These are phyloP conservation scores for Trissolcus basalis DNA, from an alignment of 1,140 invertebrate genomes.

Conservation along the genomic window DNA sequence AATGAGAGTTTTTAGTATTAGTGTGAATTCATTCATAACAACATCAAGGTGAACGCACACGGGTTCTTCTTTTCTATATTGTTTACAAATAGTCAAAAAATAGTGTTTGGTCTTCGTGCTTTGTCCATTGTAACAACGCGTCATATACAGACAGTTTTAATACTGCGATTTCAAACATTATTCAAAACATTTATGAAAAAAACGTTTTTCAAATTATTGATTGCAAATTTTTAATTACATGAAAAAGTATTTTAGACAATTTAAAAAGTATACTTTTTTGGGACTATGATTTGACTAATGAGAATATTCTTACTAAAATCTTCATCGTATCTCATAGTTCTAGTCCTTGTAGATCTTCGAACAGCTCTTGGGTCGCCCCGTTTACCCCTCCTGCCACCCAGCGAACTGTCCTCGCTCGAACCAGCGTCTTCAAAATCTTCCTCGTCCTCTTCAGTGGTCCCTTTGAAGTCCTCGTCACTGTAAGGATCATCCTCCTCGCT, in stretches of 20 bases:
- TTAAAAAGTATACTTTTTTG: too few species aligned
- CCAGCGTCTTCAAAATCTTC: conserved; percentile 78
- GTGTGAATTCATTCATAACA: conserved; percentile 10
- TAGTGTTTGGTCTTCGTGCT: not conserved
- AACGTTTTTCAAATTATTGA: too few species aligned
- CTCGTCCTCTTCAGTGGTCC: conserved; percentile 79
- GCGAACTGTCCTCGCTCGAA: conserved; percentile 79
- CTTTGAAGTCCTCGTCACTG: conserved; percentile 92
- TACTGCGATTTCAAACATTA: too few species aligned
- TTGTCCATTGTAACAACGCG: too few species aligned
- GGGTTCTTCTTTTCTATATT: conserved; percentile 6
- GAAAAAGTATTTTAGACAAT: too few species aligned
- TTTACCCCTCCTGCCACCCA: conserved; percentile 69
- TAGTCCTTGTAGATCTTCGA: conserved; percentile 78
- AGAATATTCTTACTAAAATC: conserved; percentile 75
- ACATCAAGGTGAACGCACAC: conserved; percentile 13
- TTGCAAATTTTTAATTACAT: too few species aligned
- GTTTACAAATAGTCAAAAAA: conserved; percentile 29
- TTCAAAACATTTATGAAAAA: too few species aligned
- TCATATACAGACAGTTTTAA: too few species aligned
- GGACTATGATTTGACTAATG: too few species aligned
- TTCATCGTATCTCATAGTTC: conserved; percentile 78
- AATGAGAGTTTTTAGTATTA: conserved; percentile 14
- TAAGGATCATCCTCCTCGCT: conserved; percentile 88
- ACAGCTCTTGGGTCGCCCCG: conserved; percentile 72